Evolutionary conservation across 1,140 invertebrate genomes (phyloP).

Genomic region (Trichonephila inaurata): DNA sequence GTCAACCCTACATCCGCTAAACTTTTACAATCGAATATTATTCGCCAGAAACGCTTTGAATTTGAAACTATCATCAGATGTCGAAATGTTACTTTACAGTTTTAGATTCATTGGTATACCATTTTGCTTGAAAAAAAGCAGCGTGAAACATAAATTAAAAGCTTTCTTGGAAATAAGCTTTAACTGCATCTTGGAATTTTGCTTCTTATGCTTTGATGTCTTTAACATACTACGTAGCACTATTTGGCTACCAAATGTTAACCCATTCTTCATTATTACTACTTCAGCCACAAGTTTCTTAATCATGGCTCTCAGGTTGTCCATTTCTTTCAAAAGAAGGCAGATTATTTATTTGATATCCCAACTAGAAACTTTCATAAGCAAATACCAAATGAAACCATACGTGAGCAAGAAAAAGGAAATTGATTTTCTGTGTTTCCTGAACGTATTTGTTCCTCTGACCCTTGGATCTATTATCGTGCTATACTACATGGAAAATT

Average conservation of each 20-base stretch:
- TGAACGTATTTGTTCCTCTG: not conserved
- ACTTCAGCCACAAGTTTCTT: not conserved
- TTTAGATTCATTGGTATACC: constrained; percentile 40
- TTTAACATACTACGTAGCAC: not conserved
- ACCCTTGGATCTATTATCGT: not conserved
- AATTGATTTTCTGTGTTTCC: not conserved
- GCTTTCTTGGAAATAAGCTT: not conserved
- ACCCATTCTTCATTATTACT: not conserved
- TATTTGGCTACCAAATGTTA: not conserved
- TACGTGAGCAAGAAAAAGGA: constrained; percentile 9
- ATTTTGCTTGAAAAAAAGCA: not conserved
- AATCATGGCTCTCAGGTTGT: not conserved
- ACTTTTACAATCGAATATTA: no score
- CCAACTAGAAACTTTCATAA: not conserved
- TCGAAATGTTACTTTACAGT: not conserved
- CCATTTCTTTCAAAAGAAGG: not conserved
- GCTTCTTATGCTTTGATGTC: constrained; percentile 1
- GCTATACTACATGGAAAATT: not conserved
- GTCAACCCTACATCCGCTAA: no score
- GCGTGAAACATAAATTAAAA: not conserved
- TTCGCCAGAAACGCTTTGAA: no score
- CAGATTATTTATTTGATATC: not conserved
- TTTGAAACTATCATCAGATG: not conserved
- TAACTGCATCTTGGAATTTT: not conserved
- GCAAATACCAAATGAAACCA: not conserved